These are phyloP conservation scores for Melinaea marsaeus DNA, from an alignment of 2,888 invertebrate species.

Conservation along the genomic window DNA sequence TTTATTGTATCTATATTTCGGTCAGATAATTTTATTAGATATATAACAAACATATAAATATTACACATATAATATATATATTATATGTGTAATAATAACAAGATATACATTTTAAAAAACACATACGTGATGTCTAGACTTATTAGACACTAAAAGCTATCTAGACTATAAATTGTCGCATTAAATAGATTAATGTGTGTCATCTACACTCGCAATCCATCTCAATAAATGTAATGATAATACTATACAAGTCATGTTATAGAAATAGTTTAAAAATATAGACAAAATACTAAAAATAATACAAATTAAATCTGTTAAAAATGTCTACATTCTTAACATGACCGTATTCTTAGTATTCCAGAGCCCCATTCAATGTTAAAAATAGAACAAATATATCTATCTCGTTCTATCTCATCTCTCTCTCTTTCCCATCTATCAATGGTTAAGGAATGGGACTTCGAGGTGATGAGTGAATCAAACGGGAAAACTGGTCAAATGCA, in stretches of 20 bases:
- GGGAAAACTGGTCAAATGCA: slow-evolving; percentile 21
- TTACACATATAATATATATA: too few relatives aligned
- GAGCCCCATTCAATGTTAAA: slow-evolving; percentile 21
- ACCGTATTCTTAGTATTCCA: slow-evolving; percentile 23
- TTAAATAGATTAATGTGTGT: slow-evolving; percentile 10
- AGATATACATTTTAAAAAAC: background rate
- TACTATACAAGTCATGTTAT: background rate
- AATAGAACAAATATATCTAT: slow-evolving; percentile 20
- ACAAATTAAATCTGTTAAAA: background rate
- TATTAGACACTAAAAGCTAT: slow-evolving; percentile 5
- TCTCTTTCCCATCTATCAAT: slow-evolving; percentile 22
- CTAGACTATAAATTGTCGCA: slow-evolving; percentile 8
- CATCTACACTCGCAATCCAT: background rate
- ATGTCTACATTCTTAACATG: background rate
- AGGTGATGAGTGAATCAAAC: slow-evolving; percentile 23
- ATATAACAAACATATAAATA: too few relatives aligned
- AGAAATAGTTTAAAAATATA: background rate
- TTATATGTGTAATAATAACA: background rate
- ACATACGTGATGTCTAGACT: slow-evolving; percentile 2
- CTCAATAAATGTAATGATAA: background rate
- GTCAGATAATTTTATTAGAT: too few relatives aligned
- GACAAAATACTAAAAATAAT: background rate
- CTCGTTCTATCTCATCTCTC: slow-evolving; percentile 10
- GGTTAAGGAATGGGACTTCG: slow-evolving; percentile 23
- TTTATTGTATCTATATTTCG: too few relatives aligned